Percentiles rank a stretch among this genome's conserved stretches.
Conservation (phyloP, 2,797 vertebrate species). For the Poeciliopsis infans region DNA sequence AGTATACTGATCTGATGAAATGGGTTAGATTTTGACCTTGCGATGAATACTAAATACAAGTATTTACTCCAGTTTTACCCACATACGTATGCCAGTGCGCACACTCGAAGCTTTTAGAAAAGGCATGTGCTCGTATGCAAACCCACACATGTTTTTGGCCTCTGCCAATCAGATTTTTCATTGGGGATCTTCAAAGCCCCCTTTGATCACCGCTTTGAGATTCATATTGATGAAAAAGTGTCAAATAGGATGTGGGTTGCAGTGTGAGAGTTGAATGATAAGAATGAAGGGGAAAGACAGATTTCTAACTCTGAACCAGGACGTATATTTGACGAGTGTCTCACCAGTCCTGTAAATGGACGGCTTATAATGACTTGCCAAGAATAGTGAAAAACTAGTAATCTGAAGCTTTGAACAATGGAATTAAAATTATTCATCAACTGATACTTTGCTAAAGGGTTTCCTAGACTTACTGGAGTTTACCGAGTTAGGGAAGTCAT, state of each 20-base stretch:
- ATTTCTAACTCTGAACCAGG: slow-evolving; percentile 15
- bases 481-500: neutral
- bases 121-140: slow-evolving; percentile 9
- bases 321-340: slow-evolving; percentile 15
- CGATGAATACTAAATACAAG: slow-evolving; percentile 62
- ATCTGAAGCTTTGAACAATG: neutral
- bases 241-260: slow-evolving; percentile 29
- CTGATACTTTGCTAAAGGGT: neutral
- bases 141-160: slow-evolving; percentile 24
- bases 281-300: slow-evolving; percentile 13
- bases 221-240: slow-evolving; percentile 36
- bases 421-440: neutral
- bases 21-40: slow-evolving; percentile 49
- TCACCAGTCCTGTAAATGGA: neutral
- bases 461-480: neutral
- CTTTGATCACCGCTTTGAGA: slow-evolving; percentile 69
- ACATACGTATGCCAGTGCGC: neutral
- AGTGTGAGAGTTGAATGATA: slow-evolving; percentile 25
- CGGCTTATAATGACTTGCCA: neutral
- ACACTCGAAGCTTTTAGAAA: slow-evolving; percentile 2
- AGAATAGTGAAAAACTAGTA: neutral
- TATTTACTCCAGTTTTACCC: slow-evolving; percentile 35
- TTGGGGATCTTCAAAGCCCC: slow-evolving; percentile 60
- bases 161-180: slow-evolving; percentile 52
- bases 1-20: slow-evolving; percentile 67